Evolutionary conservation across 2,113 vertebrate genomes (phyloP).

Genomic region (Procavia capensis): DNA sequence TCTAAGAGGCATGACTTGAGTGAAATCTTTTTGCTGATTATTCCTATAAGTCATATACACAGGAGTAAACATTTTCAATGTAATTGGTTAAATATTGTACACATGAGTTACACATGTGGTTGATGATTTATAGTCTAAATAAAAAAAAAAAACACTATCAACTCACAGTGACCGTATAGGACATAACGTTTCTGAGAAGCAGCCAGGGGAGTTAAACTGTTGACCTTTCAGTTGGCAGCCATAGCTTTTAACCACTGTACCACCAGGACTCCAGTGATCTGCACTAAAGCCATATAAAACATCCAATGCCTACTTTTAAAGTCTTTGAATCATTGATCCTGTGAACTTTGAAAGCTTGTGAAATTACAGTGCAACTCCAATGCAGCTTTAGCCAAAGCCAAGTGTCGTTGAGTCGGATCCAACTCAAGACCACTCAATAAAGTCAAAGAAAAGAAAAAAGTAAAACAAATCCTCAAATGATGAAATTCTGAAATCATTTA

Average conservation of each 20-base stretch:
- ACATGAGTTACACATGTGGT: not conserved
- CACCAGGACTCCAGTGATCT: not conserved
- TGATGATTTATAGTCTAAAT: not conserved
- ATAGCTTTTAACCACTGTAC: too few relatives aligned
- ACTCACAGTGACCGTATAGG: too few relatives aligned
- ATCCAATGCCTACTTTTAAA: slow-evolving; percentile 21
- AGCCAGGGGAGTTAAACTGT: too few relatives aligned
- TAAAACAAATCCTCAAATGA: slow-evolving; percentile 17
- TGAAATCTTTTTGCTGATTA: not conserved
- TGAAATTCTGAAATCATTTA: not conserved
- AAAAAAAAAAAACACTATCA: too few relatives aligned
- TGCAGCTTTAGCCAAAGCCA: too few relatives aligned
- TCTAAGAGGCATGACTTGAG: not conserved
- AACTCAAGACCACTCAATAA: slow-evolving; percentile 12
- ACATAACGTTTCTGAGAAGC: too few relatives aligned
- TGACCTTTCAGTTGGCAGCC: too few relatives aligned
- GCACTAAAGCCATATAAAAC: not conserved
- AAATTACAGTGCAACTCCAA: slow-evolving; percentile 51
- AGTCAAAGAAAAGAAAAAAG: not conserved
- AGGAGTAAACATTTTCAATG: not conserved
- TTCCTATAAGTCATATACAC: slow-evolving; percentile 25
- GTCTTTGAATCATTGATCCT: slow-evolving; percentile 6
- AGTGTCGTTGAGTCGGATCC: too few relatives aligned
- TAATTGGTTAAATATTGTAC: not conserved
- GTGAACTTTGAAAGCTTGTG: slow-evolving; percentile 21